These are phyloP conservation scores for Nemurella pictetii DNA, from an alignment of 2,888 invertebrate genomes.

Conservation along the genomic window DNA sequence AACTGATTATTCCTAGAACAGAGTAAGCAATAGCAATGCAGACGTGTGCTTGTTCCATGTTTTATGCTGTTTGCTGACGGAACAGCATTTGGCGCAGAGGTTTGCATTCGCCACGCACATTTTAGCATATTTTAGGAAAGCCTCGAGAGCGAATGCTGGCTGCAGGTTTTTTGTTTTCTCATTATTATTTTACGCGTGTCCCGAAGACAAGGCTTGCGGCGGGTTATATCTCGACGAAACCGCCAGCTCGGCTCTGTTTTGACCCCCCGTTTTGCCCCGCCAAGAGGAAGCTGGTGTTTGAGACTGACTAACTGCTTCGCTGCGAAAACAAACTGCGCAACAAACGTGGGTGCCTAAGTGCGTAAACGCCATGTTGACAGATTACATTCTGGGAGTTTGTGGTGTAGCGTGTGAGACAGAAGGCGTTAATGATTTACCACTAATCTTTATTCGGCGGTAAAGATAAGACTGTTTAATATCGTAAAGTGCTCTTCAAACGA, in stretches of 20 bases:
- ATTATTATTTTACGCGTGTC: conserved; percentile 8
- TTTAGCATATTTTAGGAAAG: not conserved
- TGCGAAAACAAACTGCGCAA: not conserved
- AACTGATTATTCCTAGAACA: not conserved
- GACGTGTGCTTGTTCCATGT: not conserved
- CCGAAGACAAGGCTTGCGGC: not conserved
- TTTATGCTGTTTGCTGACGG: not conserved
- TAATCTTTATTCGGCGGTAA: not conserved
- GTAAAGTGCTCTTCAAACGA: too few relatives aligned
- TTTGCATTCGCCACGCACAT: not conserved
- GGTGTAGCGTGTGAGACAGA: not conserved
- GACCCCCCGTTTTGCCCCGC: not conserved
- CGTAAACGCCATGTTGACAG: not conserved
- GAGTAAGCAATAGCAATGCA: not conserved
- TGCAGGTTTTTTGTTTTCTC: not conserved
- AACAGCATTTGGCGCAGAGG: not conserved
- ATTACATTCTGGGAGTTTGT: not conserved
- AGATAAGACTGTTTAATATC: not conserved
- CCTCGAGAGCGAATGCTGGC: not conserved
- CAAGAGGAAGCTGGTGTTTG: not conserved
- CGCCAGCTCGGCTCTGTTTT: not conserved
- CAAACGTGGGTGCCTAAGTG: not conserved
- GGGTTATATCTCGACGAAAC: not conserved
- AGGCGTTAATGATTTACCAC: not conserved
- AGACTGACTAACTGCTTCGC: not conserved